Evolutionary conservation across 2,113 vertebrate species (phyloP).

Genomic region (Pardalotus punctatus): DNA sequence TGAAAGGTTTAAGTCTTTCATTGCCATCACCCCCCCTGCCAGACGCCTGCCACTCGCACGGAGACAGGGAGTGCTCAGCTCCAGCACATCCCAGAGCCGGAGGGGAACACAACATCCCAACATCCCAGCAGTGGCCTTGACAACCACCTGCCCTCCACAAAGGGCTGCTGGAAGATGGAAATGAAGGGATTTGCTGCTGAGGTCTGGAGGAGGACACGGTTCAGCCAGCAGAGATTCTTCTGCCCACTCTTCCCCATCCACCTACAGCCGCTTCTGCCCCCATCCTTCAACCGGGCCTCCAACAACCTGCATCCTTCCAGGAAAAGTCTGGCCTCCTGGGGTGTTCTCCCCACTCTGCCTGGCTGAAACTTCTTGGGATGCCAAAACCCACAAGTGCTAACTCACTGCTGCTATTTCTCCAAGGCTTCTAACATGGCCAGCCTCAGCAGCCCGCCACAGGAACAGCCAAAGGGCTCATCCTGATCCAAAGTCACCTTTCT

Average conservation of each 20-base stretch:
- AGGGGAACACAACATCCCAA: background rate
- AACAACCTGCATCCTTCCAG: background rate
- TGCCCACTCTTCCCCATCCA: no score
- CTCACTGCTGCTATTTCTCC: background rate
- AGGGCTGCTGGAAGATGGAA: background rate
- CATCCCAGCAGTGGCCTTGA: background rate
- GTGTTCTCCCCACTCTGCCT: accelerated
- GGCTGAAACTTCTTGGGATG: background rate
- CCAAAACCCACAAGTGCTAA: background rate
- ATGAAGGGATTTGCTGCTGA: background rate
- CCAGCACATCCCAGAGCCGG: background rate
- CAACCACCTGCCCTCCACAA: background rate
- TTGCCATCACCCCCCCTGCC: background rate
- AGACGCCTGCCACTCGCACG: background rate
- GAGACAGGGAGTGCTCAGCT: background rate
- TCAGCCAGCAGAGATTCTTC: background rate
- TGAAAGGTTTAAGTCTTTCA: conserved; percentile 47
- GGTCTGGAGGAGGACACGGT: background rate
- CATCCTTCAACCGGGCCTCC: accelerated
- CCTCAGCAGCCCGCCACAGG: background rate
- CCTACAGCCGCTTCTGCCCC: background rate
- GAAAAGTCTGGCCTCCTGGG: background rate
- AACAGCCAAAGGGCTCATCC: background rate
- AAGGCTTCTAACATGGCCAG: background rate
- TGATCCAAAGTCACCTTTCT: conserved; percentile 12